phyloP scores from a whole-genome alignment of 1,140 invertebrate genomes.

The Akabosia matsudoensis region DNA sequence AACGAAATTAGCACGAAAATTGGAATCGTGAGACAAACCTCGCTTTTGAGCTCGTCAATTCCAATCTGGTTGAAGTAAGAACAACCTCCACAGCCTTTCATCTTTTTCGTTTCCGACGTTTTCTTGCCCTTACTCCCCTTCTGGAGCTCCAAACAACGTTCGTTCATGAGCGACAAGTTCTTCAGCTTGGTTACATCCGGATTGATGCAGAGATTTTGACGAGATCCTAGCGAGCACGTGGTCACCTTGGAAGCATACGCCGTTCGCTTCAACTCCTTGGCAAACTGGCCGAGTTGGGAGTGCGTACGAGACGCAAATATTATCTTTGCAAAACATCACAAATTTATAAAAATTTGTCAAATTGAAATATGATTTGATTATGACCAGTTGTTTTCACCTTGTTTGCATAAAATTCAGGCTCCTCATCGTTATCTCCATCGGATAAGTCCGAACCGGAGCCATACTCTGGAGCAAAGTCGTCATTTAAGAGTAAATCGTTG shows the following conservation, averaged over 20 bases:
- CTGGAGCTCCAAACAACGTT: constrained; percentile 85
- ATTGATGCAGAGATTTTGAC: constrained; percentile 91
- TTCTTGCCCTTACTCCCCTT: constrained; percentile 62
- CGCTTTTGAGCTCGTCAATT: constrained; percentile 59
- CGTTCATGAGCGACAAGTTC: constrained; percentile 82
- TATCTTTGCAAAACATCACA: constrained; percentile 67
- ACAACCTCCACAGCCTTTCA: constrained; percentile 58
- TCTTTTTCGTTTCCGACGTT: constrained; percentile 61
- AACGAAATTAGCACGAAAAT: constrained; percentile 50
- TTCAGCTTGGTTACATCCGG: constrained; percentile 70
- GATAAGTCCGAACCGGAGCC: constrained; percentile 53
- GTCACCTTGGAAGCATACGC: constrained; percentile 68
- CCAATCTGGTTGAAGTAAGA: constrained; percentile 64
- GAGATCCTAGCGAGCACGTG: constrained; percentile 82
- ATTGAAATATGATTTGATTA: background rate
- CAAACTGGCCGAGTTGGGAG: constrained; percentile 91
- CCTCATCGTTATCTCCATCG: constrained; percentile 55
- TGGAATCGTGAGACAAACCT: constrained; percentile 51
- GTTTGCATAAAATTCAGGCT: constrained; percentile 46
- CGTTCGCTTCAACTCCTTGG: constrained; percentile 83
- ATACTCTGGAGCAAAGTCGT: constrained; percentile 56
- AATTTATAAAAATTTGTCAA: constrained; percentile 4
- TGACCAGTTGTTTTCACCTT: constrained; percentile 13
- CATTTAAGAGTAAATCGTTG: constrained; percentile 51
- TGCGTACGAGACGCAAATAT: constrained; percentile 94